phyloP scores from a whole-genome alignment of 2,113 vertebrate genomes.

The Laticauda laticaudata region DNA sequence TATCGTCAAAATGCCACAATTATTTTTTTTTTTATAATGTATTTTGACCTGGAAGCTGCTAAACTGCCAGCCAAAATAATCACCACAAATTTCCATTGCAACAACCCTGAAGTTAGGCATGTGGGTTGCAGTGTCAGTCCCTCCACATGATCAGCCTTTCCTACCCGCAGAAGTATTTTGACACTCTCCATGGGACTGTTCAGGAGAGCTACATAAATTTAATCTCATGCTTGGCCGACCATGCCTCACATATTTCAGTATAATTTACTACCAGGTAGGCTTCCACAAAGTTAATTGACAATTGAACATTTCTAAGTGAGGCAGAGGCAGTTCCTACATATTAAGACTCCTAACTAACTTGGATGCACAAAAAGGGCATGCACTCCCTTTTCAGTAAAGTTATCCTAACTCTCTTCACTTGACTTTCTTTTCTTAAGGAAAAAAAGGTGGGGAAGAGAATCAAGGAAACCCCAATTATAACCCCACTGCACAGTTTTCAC shows the following conservation, averaged over 20 bases:
- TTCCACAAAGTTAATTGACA: neutral
- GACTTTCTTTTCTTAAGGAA: neutral
- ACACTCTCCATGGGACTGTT: neutral
- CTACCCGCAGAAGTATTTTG: neutral
- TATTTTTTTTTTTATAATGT: neutral
- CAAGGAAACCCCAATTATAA: neutral
- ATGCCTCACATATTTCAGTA: neutral
- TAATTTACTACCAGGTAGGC: neutral
- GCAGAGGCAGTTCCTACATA: neutral
- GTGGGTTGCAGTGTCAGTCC: neutral
- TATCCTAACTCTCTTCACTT: neutral
- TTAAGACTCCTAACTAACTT: neutral
- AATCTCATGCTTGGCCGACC: neutral
- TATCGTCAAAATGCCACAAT: neutral
- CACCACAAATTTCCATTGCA: neutral
- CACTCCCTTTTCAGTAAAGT: neutral
- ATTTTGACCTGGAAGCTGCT: neutral
- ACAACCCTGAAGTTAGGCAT: neutral
- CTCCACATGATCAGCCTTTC: neutral
- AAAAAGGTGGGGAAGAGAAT: neutral
- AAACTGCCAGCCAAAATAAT: neutral
- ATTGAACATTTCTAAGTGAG: neutral
- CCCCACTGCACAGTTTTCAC: neutral
- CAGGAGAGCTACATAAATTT: neutral
- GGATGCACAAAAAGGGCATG: too few relatives aligned